Conservation (phyloP, 1,140 invertebrate genomes). For the Hylaeus volcanicus region DNA sequence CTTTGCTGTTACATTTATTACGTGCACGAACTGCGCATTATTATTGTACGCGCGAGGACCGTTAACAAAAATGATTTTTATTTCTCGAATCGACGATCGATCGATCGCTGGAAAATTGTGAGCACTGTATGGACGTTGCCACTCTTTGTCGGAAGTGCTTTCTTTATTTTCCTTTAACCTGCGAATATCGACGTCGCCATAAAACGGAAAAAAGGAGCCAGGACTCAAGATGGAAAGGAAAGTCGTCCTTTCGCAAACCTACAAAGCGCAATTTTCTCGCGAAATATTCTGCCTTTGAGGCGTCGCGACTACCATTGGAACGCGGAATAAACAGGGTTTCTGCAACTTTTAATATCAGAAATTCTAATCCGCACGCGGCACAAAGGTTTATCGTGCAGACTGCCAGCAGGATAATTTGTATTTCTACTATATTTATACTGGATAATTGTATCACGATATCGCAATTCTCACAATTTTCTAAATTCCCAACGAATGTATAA, state of each 20-base stretch:
- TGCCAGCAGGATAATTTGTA: too few species aligned
- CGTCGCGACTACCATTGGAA: not conserved
- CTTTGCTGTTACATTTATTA: too few species aligned
- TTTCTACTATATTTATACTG: too few species aligned
- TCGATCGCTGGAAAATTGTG: conserved; percentile 5
- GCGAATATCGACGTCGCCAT: conserved; percentile 7
- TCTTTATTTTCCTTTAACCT: not conserved
- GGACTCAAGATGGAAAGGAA: not conserved
- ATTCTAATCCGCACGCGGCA: not conserved
- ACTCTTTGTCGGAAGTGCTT: not conserved
- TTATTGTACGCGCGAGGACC: too few species aligned
- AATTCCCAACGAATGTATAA: too few species aligned
- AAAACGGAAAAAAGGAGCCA: not conserved
- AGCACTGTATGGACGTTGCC: not conserved
- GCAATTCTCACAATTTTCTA: too few species aligned
- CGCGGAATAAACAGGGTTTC: not conserved
- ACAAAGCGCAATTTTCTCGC: conserved; percentile 16
- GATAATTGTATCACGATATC: not conserved
- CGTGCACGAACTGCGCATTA: too few species aligned
- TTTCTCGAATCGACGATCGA: not conserved
- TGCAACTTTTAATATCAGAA: not conserved
- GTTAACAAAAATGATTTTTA: too few species aligned
- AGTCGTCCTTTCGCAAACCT: not conserved
- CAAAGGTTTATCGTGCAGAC: too few species aligned
- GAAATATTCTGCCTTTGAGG: not conserved